phyloP scores from a whole-genome alignment of 2,113 vertebrate genomes.

The Erythrolamprus reginae region DNA sequence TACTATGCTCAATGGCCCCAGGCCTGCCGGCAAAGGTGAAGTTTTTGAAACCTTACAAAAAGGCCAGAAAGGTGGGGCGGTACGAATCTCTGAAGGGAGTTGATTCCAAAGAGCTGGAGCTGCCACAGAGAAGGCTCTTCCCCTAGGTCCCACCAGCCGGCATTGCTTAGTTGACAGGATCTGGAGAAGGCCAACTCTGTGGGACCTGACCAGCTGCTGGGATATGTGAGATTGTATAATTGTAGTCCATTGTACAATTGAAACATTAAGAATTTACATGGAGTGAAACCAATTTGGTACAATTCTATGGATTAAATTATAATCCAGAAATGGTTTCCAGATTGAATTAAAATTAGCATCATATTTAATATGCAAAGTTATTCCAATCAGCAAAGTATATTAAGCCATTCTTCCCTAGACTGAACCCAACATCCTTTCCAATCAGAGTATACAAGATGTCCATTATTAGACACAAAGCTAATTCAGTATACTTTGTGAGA shows the following conservation, averaged over 20 bases:
- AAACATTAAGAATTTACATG: neutral
- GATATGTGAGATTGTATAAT: no score
- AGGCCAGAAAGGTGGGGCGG: no score
- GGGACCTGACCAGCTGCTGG: no score
- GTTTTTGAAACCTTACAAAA: no score
- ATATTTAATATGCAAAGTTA: neutral
- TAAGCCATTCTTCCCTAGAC: neutral
- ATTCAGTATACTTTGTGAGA: neutral
- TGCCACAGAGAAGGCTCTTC: no score
- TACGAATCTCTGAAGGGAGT: no score
- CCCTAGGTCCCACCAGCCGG: no score
- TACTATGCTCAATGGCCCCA: no score
- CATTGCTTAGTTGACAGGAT: no score
- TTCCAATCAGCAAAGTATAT: neutral
- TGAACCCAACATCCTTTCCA: neutral
- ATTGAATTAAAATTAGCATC: neutral
- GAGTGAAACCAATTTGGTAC: neutral
- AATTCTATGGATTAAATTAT: neutral
- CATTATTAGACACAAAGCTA: neutral
- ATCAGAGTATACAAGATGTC: neutral
- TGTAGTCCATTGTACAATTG: neutral
- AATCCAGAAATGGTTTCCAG: neutral
- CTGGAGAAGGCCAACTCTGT: no score
- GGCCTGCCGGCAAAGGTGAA: no score
- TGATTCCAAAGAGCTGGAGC: no score